Base-by-base conservation (phyloP, 2,113 vertebrate genomes). In the Tautogolabrus adspersus region DNA sequence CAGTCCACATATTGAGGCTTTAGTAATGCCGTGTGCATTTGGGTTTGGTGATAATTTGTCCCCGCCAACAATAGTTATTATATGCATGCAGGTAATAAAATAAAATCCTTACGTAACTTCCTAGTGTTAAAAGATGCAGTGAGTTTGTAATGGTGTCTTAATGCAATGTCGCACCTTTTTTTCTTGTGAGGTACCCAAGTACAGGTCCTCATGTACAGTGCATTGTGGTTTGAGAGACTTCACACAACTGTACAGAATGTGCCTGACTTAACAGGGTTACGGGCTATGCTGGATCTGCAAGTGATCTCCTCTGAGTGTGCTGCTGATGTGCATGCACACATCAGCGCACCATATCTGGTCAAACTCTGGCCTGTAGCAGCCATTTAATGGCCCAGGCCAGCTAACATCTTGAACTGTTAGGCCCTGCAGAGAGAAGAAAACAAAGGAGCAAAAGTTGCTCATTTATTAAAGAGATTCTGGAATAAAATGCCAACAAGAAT, bases 341-440 rank as follows among this genome's bases (percentile, higher is more conserved):
- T 85, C 82, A 87, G 86, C 72, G 81, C 87, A 91, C 77, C 78
- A 83, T 80, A 92, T 92, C 88, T 93, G 90, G 90, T 95, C 93
- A 82, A 93, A 95, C 94, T 93, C 96, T 96, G 96, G 97, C 97
- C 97, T 97, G 96, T 95, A 93, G 95, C 96, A 95, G 95, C 96
- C 96, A 91, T 94, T 95, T 95, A 96, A 91, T 66, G 95, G 95
- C 92, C 92, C 96, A 98, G 96, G 96, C 97, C 96, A 95, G 96
- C 92, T 96, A 95, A 96, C 94, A 95, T 96, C 97, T 97, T 95
- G 96, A 93, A 97, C 94, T 95, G 94, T 94, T 96, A 96, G 94
- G 94, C 88, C 96, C 97, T 98, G 96, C 88, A 96, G 97, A 92
- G 94, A 93, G 87, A 94, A 93, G 88, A 93, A 87, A 96, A 96